phyloP scores from a whole-genome alignment of 2,797 vertebrate genomes.

The Smutsia temminckii region DNA sequence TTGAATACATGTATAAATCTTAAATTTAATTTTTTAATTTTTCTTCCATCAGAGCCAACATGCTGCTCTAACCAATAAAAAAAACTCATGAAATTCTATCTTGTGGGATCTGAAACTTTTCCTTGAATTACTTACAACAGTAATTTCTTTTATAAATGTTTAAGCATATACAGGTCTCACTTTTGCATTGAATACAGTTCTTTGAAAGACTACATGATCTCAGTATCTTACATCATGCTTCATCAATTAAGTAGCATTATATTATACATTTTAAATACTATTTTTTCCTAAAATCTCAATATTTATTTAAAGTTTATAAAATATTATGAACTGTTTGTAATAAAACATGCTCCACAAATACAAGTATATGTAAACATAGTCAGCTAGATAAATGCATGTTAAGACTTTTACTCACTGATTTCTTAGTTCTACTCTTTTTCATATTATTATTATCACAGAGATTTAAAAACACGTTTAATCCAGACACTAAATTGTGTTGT shows the following conservation, averaged over 20 bases:
- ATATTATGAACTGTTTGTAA: neutral
- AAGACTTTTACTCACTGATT: neutral
- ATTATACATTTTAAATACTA: neutral
- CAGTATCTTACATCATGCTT: neutral
- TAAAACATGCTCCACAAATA: neutral
- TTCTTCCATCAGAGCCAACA: neutral
- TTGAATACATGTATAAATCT: neutral
- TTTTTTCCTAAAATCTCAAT: slow-evolving; percentile 9
- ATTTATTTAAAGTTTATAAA: slow-evolving; percentile 15
- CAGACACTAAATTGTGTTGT: neutral
- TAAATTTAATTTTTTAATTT: too few species aligned
- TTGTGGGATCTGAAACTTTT: neutral
- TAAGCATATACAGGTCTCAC: neutral
- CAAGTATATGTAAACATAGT: neutral
- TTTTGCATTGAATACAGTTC: neutral
- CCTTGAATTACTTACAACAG: neutral
- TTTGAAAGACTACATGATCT: neutral
- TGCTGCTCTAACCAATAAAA: neutral
- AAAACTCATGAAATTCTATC: neutral
- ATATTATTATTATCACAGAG: neutral
- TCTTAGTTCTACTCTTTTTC: neutral
- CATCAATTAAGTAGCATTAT: neutral
- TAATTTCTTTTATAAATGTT: neutral
- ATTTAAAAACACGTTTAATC: neutral
- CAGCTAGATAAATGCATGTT: neutral